These are phyloP conservation scores for Capitella teleta DNA, from an alignment of 1,140 invertebrate species.

Conservation along the genomic window DNA sequence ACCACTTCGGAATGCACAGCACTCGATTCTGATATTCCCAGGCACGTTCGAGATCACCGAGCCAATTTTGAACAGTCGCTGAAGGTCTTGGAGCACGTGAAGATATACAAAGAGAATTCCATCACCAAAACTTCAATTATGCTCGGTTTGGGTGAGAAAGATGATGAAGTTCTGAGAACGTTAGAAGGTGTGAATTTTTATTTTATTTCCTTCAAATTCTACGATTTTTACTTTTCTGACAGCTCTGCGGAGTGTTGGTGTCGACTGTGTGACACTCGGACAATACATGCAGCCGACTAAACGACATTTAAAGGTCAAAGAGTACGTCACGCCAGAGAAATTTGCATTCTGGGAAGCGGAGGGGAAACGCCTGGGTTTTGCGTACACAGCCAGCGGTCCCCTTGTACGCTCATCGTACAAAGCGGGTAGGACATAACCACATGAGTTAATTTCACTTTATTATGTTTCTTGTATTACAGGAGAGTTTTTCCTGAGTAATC, in stretches of 20 bases:
- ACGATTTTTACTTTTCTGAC: constrained; percentile 4
- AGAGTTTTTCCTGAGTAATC: constrained; percentile 18
- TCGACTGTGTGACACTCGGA: constrained; percentile 92
- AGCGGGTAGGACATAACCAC: constrained; percentile 58
- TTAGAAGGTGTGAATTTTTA: constrained; percentile 53
- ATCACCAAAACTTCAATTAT: constrained; percentile 98
- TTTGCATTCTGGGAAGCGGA: constrained; percentile 80
- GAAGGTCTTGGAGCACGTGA: constrained; percentile 67
- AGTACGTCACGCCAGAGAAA: constrained; percentile 93
- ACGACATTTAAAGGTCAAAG: constrained; percentile 77
- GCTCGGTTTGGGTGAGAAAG: constrained; percentile 92
- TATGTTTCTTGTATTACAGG: constrained; percentile 7
- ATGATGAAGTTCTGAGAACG: constrained; percentile 76
- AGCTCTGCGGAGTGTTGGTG: constrained; percentile 66
- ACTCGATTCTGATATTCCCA: constrained; percentile 30
- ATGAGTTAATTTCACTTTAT: background rate
- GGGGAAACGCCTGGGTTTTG: constrained; percentile 80
- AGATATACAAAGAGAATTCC: constrained; percentile 58
- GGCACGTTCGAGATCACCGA: constrained; percentile 81
- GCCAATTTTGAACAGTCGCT: constrained; percentile 72
- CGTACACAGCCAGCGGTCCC: constrained; percentile 94
- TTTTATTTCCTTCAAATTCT: background rate
- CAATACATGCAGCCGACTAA: constrained; percentile 99
- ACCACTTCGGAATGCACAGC: too few relatives aligned
- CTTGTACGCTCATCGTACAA: constrained; percentile 94